These are phyloP conservation scores for Psylliodes chrysocephalus DNA, from an alignment of 2,888 invertebrate species.

Conservation along the genomic window DNA sequence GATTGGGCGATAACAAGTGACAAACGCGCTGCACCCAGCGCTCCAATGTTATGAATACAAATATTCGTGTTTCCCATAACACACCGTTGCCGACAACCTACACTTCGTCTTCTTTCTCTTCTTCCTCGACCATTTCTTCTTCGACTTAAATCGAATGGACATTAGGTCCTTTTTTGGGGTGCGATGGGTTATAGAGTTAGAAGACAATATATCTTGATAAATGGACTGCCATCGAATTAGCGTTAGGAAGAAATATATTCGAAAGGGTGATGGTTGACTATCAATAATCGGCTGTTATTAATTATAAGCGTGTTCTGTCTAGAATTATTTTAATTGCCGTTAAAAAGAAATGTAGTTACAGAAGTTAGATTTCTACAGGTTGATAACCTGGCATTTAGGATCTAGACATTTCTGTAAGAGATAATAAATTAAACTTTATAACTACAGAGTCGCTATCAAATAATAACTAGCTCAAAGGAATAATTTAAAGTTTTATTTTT, in stretches of 20 bases:
- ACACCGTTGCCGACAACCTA: conserved; percentile 4
- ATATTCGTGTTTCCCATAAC: conserved; percentile 45
- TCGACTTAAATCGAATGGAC: neutral
- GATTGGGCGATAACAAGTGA: conserved; percentile 68
- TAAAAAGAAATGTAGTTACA: no score
- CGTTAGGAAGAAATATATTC: no score
- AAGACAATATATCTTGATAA: neutral
- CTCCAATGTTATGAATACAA: conserved; percentile 64
- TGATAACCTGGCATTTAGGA: no score
- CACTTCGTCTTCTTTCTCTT: neutral
- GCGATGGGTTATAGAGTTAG: no score
- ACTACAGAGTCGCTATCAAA: no score
- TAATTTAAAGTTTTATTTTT: no score
- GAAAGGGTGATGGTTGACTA: neutral
- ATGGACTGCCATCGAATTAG: neutral
- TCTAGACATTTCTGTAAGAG: no score
- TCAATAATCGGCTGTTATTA: neutral
- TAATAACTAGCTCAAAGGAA: no score
- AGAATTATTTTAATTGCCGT: no score
- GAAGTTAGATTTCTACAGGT: no score
- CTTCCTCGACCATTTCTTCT: neutral
- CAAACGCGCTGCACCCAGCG: conserved; percentile 62
- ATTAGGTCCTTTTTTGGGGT: neutral
- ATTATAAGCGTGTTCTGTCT: neutral
- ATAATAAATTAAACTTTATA: no score